Conservation (phyloP, 1,140 invertebrate genomes). For the Marisa cornuarietis region DNA sequence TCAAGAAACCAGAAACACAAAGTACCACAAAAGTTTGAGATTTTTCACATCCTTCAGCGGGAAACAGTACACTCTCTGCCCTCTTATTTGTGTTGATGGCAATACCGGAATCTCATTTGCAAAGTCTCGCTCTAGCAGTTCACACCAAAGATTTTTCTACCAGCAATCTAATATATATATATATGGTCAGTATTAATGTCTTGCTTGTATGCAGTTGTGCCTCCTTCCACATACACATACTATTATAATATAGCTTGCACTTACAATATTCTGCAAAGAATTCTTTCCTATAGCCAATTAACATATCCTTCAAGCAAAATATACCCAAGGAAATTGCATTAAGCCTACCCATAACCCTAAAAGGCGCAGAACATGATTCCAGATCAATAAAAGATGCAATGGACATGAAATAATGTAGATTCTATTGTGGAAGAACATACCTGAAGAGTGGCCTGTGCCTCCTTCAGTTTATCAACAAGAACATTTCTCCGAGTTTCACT, state of each 20-base stretch:
- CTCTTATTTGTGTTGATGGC: not conserved
- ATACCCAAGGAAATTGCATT: too few relatives aligned
- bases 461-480: conserved; percentile 60
- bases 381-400: not conserved
- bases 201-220: not conserved
- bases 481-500: conserved; percentile 55
- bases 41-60: not conserved
- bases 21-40: not conserved
- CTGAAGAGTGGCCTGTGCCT: conserved; percentile 59
- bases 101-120: not conserved
- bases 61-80: not conserved
- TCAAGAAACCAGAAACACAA: not conserved
- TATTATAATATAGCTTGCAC: not conserved
- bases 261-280: too few relatives aligned
- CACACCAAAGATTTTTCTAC: not conserved
- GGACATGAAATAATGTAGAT: not conserved
- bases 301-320: too few relatives aligned
- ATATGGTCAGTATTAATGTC: not conserved
- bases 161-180: not conserved
- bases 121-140: not conserved
- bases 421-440: conserved; percentile 26
- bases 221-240: not conserved
- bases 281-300: too few relatives aligned
- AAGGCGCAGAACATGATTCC: not conserved
- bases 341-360: not conserved